Evolutionary conservation across 2,888 invertebrate genomes (phyloP), one percentile per base, ranked within the genome.

Genomic region (Tipula unca): DNA sequence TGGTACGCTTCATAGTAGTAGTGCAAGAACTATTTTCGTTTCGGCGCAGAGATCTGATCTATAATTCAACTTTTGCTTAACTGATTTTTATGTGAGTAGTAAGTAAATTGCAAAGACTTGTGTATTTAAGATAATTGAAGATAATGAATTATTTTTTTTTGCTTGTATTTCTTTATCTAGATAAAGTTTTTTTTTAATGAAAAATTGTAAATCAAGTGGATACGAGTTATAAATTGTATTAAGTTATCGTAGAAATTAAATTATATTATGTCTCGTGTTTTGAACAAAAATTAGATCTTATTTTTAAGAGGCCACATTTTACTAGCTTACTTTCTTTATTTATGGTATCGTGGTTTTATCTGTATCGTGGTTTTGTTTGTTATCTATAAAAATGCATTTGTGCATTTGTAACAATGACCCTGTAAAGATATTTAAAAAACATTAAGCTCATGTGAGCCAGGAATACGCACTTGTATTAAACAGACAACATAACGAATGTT

Each of bases 121-220:
- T 69, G 69, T 69, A 69, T 69, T 69, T 25, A 69, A 69, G 69
- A 69, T 69, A 69, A 69, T 69, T 69, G 69, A 69, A 69, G 69
- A 69, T 69, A 69, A 69, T 69, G 69, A 69, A 25, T 69, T 69
- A 10, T 25, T 20, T 3, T 69, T 69, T 69, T 25, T 25, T 69
- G 20, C 25, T 1, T 10, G 25, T 69, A 69, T 25, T 25, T 69
- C 25, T n/a, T 20, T 69, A 69, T 69, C 69, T 69, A 69, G 69
- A 69, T 69, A n/a, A n/a, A n/a, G n/a, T n/a, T n/a, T n/a, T n/a
- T n/a, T n/a, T n/a, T n/a, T n/a, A n/a, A 69, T 17, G 48, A 48
- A 48, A 8, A 69, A 69, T 69, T 69, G 69, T 69, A 69, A 69
- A 69, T 69, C 69, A 69, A 69, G 69, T 69, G 69, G 69, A 69